Evolutionary conservation across 2,797 vertebrate species (phyloP).

Genomic region (Tokudaia muenninki): DNA sequence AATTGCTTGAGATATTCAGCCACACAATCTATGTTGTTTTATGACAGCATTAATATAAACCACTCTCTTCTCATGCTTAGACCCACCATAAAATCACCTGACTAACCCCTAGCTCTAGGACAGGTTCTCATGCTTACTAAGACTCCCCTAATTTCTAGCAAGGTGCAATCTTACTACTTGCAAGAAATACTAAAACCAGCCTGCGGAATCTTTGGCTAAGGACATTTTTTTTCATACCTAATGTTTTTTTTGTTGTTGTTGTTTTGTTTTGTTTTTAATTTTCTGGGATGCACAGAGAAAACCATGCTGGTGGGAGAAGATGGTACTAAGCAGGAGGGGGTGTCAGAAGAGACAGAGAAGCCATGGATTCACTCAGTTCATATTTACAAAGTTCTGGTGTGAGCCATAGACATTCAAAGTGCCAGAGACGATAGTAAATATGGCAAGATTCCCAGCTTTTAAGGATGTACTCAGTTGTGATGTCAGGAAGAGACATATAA

Average conservation of each 20-base stretch:
- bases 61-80: neutral
- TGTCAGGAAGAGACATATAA: neutral
- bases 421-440: neutral
- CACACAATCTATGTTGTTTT: neutral
- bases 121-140: neutral
- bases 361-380: slow-evolving; percentile 46
- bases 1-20: neutral
- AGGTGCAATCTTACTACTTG: neutral
- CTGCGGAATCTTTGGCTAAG: neutral
- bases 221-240: neutral
- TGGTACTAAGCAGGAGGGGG: neutral
- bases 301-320: neutral
- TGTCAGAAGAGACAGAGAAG: slow-evolving; percentile 31
- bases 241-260: neutral
- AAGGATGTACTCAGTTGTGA: neutral
- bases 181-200: neutral
- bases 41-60: neutral
- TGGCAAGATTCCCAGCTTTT: neutral
- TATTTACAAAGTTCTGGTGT: slow-evolving; percentile 50
- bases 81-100: neutral
- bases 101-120: neutral
- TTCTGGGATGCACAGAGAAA: neutral
- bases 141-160: neutral
- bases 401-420: neutral
- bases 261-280: neutral